Evolutionary conservation across 1,140 invertebrate genomes (phyloP).

Genomic region (Diabrotica virgifera): DNA sequence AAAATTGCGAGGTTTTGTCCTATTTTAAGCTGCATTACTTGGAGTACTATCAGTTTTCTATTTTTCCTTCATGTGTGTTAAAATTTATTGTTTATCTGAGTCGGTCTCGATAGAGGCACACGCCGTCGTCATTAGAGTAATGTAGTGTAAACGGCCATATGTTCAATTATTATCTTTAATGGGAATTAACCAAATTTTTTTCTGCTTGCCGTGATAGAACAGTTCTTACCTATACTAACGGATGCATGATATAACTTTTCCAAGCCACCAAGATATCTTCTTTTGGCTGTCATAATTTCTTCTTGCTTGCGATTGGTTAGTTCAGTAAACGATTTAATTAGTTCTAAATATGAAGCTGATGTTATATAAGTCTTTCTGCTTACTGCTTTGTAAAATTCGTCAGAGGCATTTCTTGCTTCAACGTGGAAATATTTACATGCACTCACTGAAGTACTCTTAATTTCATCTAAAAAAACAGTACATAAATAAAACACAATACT

Average conservation of each 20-base stretch:
- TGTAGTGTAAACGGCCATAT: too few relatives aligned
- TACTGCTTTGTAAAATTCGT: constrained; percentile 63
- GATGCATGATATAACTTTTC: constrained; percentile 85
- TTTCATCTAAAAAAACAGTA: constrained; percentile 40
- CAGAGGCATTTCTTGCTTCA: constrained; percentile 61
- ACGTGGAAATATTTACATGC: constrained; percentile 88
- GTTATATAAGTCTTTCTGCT: constrained; percentile 84
- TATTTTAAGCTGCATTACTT: too few relatives aligned
- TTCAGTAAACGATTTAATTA: constrained; percentile 78
- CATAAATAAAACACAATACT: background rate
- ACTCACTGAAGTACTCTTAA: constrained; percentile 67
- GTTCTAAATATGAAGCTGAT: constrained; percentile 84
- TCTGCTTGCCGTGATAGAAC: constrained; percentile 34
- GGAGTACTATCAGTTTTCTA: too few relatives aligned
- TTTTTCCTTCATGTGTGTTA: too few relatives aligned
- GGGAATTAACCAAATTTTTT: background rate
- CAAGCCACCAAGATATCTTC: constrained; percentile 76
- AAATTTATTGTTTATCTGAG: too few relatives aligned
- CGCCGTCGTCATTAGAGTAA: too few relatives aligned
- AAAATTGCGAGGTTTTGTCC: too few relatives aligned
- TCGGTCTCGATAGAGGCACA: too few relatives aligned
- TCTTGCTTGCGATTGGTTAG: constrained; percentile 76
- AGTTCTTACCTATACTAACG: constrained; percentile 49
- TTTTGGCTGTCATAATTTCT: constrained; percentile 70
- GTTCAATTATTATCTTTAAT: too few relatives aligned